A percentile compares a stretch with the other conserved stretches of the same genome.
Conservation (phyloP, 2,888 invertebrate genomes). For the Ellobium chinense region DNA sequence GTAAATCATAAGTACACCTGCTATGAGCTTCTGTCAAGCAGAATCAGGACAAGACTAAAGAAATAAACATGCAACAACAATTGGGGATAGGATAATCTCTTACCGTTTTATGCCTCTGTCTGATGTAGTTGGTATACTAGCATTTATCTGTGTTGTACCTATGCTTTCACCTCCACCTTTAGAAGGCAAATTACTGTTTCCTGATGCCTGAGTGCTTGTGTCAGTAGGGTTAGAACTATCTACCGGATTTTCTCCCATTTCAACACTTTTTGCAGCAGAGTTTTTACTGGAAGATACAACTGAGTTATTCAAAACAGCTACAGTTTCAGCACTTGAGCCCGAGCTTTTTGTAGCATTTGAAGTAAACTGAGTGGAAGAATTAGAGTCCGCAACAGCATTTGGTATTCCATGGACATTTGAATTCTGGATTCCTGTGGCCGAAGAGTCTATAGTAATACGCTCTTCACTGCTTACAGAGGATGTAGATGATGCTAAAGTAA, state of each 20-base stretch:
- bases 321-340: not conserved
- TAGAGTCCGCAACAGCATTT: slow-evolving; percentile 19
- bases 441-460: not conserved
- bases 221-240: not conserved
- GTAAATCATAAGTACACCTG: no score
- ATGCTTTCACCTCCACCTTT: not conserved
- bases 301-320: not conserved
- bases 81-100: no score
- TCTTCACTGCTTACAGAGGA: slow-evolving; percentile 18
- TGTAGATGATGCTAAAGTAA: slow-evolving; percentile 13
- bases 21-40: no score
- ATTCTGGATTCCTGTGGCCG: slow-evolving; percentile 5
- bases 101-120: slow-evolving; percentile 39
- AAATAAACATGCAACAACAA: no score
- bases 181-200: not conserved
- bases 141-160: not conserved
- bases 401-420: slow-evolving; percentile 4
- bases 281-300: slow-evolving; percentile 40
- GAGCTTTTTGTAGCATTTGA: slow-evolving; percentile 16
- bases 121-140: slow-evolving; percentile 3
- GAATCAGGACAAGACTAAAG: no score
- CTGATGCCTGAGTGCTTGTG: slow-evolving; percentile 18
- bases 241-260: slow-evolving; percentile 2
- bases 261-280: slow-evolving; percentile 5
- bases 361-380: slow-evolving; percentile 28